A percentile compares a stretch with the other conserved stretches of the same genome.
Evolutionary conservation across 37 sponge, comb jelly and placozoan species (phyloP).

Genomic region (Lycopodina hypogea): DNA sequence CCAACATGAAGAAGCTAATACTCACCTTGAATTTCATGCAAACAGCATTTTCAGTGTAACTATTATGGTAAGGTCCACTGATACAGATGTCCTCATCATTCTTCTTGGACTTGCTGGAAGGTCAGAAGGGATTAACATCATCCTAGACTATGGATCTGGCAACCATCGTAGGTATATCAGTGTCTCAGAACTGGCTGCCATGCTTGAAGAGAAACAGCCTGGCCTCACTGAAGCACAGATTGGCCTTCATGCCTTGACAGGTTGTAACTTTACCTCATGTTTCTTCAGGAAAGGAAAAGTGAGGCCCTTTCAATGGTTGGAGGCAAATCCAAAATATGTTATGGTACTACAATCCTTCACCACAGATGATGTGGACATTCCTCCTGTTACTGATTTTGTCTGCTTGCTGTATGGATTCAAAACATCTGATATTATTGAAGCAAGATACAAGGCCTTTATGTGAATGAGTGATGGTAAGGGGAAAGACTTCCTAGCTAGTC

Average conservation of each 20-base stretch:
- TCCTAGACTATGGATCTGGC: neutral
- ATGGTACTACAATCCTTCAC: neutral
- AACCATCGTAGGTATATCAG: neutral
- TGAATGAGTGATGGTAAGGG: neutral
- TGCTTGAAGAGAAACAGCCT: neutral
- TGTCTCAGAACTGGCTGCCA: neutral
- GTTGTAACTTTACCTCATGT: neutral
- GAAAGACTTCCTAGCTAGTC: neutral
- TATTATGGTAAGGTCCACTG: constrained; percentile 5
- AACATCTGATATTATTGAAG: neutral
- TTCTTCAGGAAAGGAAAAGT: constrained; percentile 2
- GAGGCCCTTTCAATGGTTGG: neutral
- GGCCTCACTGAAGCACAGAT: constrained; percentile 1
- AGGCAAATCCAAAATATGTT: neutral
- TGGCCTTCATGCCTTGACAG: constrained; percentile 1
- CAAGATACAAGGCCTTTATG: neutral
- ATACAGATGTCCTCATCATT: constrained; percentile 5
- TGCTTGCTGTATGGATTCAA: constrained; percentile 3
- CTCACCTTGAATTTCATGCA: neutral
- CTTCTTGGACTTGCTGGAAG: constrained; percentile 2
- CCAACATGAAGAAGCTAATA: neutral
- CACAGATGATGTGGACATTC: neutral
- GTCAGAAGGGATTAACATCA: neutral
- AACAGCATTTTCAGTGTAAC: neutral
- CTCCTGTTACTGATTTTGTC: neutral